Evolutionary conservation across 2,888 invertebrate species (phyloP).

Genomic region (Bedellia somnulentella): DNA sequence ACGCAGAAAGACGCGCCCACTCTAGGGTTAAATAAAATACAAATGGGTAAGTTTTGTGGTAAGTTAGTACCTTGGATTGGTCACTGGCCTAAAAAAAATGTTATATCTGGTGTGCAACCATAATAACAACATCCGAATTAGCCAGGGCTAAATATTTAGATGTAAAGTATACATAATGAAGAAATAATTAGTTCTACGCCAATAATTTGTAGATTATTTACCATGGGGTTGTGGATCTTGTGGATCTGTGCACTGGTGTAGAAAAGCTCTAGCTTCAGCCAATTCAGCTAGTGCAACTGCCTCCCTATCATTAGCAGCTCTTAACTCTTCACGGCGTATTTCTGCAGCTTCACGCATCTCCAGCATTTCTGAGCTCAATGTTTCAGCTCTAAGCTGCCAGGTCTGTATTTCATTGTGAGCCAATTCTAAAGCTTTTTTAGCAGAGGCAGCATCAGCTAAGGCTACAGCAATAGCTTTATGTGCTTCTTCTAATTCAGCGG

Average conservation of each 20-base stretch:
- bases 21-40: too few relatives aligned
- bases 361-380: conserved; percentile 27
- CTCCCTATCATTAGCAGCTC: conserved; percentile 33
- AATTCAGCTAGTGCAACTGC: conserved; percentile 34
- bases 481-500: conserved; percentile 34
- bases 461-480: conserved; percentile 23
- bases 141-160: too few relatives aligned
- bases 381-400: conserved; percentile 37
- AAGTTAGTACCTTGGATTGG: too few relatives aligned
- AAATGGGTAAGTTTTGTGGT: too few relatives aligned
- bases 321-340: conserved; percentile 32
- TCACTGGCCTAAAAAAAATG: too few relatives aligned
- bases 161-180: too few relatives aligned
- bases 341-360: conserved; percentile 35
- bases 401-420: conserved; percentile 25
- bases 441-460: conserved; percentile 24
- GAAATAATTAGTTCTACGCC: too few relatives aligned
- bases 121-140: too few relatives aligned
- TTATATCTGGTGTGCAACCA: too few relatives aligned
- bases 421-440: conserved; percentile 29
- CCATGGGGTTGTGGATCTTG: conserved; percentile 42
- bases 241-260: conserved; percentile 32
- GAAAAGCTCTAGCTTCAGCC: conserved; percentile 35
- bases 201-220: conserved; percentile 11
- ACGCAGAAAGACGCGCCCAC: too few relatives aligned